Percentiles rank a stretch among this genome's conserved stretches.
Conservation (phyloP, 2,113 vertebrate genomes). For the Aramus guarauna region DNA sequence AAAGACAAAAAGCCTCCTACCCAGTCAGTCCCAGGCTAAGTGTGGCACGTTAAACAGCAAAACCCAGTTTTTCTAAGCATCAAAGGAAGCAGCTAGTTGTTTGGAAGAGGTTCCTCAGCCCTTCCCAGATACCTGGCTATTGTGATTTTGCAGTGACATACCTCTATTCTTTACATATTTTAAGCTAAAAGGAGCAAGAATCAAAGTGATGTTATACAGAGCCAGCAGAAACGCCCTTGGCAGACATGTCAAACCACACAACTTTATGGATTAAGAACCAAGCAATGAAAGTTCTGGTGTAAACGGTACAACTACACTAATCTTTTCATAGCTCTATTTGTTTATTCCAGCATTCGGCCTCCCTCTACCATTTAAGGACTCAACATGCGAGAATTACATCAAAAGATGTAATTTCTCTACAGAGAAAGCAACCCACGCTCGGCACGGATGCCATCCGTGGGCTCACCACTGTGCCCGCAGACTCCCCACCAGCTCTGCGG, state of each 20-base stretch:
- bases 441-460: accelerated
- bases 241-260: accelerated
- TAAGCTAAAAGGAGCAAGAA: neutral
- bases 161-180: neutral
- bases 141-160: neutral
- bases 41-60: neutral
- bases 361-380: no score
- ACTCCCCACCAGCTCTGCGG: neutral
- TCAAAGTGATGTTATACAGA: neutral
- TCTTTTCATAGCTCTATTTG: neutral
- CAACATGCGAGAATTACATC: accelerated
- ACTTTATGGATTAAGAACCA: neutral
- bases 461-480: no score
- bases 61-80: neutral
- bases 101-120: neutral
- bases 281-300: neutral
- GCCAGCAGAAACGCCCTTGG: neutral
- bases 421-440: neutral
- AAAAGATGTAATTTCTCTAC: no score
- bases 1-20: neutral
- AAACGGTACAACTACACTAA: neutral
- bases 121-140: neutral
- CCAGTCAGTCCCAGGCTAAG: neutral
- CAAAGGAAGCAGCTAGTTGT: neutral
- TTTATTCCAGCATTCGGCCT: neutral